phyloP scores from a whole-genome alignment of 2,888 invertebrate species.

The Ommatoiulus sabulosus region DNA sequence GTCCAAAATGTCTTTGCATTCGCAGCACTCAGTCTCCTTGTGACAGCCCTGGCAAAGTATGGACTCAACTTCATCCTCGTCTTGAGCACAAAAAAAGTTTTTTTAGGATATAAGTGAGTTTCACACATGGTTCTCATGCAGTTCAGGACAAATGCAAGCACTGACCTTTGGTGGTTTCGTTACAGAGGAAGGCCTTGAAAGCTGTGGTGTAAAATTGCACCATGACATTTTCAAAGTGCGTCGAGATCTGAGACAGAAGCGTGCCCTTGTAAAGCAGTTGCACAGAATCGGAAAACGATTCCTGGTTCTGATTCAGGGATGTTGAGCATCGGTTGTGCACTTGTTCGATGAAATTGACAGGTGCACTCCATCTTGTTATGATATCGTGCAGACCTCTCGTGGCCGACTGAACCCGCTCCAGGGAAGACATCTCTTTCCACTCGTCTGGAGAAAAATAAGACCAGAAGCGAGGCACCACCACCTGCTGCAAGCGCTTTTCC shows the following conservation, averaged over 20 bases:
- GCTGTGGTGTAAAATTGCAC: slow-evolving; percentile 80
- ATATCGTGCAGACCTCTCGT: neutral
- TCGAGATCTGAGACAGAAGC: slow-evolving; percentile 51
- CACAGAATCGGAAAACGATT: slow-evolving; percentile 32
- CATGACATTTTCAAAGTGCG: slow-evolving; percentile 47
- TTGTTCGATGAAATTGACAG: neutral
- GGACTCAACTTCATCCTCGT: slow-evolving; percentile 73
- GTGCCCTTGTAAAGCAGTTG: slow-evolving; percentile 43
- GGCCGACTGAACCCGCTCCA: slow-evolving; percentile 20
- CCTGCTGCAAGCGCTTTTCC: slow-evolving; percentile 28
- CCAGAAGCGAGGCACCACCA: slow-evolving; percentile 13
- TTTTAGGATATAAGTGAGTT: neutral
- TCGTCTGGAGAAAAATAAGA: neutral
- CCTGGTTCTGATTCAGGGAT: neutral
- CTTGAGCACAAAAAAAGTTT: slow-evolving; percentile 5
- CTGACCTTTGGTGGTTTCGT: slow-evolving; percentile 64
- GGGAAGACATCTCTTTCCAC: neutral
- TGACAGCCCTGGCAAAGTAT: slow-evolving; percentile 80
- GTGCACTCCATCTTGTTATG: neutral
- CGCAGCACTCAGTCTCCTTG: slow-evolving; percentile 74
- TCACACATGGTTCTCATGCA: neutral
- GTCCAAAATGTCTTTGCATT: slow-evolving; percentile 76
- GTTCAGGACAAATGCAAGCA: slow-evolving; percentile 61
- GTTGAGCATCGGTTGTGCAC: neutral
- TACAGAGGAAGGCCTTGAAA: slow-evolving; percentile 77